These are phyloP conservation scores for Acronicta psi DNA, from an alignment of 2,888 invertebrate species.

Conservation along the genomic window DNA sequence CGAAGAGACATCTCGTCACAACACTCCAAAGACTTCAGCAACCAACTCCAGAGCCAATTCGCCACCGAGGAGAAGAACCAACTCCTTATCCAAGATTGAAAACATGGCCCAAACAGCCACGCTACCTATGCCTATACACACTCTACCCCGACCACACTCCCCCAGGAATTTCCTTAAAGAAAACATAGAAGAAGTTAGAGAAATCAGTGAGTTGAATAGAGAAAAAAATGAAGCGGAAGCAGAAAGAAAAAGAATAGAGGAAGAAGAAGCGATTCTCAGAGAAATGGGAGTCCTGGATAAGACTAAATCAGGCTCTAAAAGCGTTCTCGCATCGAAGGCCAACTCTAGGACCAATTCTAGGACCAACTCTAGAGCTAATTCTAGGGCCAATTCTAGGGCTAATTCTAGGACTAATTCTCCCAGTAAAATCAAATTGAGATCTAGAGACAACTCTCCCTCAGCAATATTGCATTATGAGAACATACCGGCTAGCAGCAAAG, in stretches of 20 bases:
- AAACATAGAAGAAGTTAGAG: slow-evolving; percentile 85
- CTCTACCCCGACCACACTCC: slow-evolving; percentile 73
- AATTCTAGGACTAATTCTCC: slow-evolving; percentile 82
- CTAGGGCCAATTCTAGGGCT: background rate
- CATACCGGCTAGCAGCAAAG: slow-evolving; percentile 65
- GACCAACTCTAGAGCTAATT: background rate
- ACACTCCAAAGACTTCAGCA: slow-evolving; percentile 85
- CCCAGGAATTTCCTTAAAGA: slow-evolving; percentile 85
- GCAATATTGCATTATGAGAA: slow-evolving; percentile 77
- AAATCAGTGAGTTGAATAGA: slow-evolving; percentile 84
- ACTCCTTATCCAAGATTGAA: slow-evolving; percentile 79
- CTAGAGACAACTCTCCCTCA: slow-evolving; percentile 83
- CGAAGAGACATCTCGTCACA: slow-evolving; percentile 88
- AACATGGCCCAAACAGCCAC: slow-evolving; percentile 81
- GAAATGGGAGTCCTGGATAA: slow-evolving; percentile 85
- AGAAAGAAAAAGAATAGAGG: slow-evolving; percentile 77
- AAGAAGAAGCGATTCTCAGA: slow-evolving; percentile 83
- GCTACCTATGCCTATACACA: slow-evolving; percentile 69
- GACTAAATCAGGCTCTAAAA: slow-evolving; percentile 58
- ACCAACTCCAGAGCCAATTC: slow-evolving; percentile 82
- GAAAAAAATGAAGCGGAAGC: slow-evolving; percentile 85
- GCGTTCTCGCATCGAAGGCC: slow-evolving; percentile 53
- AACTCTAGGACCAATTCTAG: slow-evolving; percentile 28
- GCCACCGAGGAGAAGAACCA: slow-evolving; percentile 80
- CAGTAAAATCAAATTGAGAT: slow-evolving; percentile 76